Base-by-base conservation (phyloP, 37 sponge, comb jelly and placozoan genomes). In the Chondrilla cf. caribensis region DNA sequence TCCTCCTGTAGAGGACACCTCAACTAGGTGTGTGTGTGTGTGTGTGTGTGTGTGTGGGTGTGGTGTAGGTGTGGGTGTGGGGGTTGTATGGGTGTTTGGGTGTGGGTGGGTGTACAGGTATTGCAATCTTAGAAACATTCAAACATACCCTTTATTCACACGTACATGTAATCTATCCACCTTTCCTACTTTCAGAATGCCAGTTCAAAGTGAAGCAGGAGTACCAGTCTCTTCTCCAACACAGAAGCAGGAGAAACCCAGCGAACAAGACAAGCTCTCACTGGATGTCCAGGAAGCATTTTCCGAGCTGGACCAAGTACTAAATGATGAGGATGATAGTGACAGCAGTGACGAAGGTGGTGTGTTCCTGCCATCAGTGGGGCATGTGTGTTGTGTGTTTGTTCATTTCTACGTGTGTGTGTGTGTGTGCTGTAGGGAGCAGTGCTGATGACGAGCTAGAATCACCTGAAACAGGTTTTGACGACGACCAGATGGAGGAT, bases 291-390 rank as follows among this genome's bases (percentile, higher is more conserved):
- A 37, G 15, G 76, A 73, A 6, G 76, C 76, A 1, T 43, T 73
- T n/a, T n/a, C 41, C 9, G 76, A 39, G 22, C 36, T 73, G 29
- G 76, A 62, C 22, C 29, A 73, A 18, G 84, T 90, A 51, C 84
- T 90, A 1, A 37, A 80, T 38, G 77, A 84, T 15, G 87, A 90
- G 54, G 87, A 86, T 24, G 76, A 60, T 11, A 84, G 83, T 39
- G 85, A 84, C n/a, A 81, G 80, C 29, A 84, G 87, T 19, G 87
- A 90, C 0, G 82, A 81, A 0, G 84, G 58, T 37, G 38, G 19
- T 54, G 60, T 60, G 40, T 60, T n/a, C n/a, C n/a, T 4, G 9
- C 35, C 31, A 2, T 6, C 2, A 3, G 22, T 39, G 44, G 3
- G 78, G 2, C 4, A 3, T 43, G 21, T 25, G 44, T 28, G 26